phyloP scores from a whole-genome alignment of 2,113 vertebrate species.

The Python bivittatus region DNA sequence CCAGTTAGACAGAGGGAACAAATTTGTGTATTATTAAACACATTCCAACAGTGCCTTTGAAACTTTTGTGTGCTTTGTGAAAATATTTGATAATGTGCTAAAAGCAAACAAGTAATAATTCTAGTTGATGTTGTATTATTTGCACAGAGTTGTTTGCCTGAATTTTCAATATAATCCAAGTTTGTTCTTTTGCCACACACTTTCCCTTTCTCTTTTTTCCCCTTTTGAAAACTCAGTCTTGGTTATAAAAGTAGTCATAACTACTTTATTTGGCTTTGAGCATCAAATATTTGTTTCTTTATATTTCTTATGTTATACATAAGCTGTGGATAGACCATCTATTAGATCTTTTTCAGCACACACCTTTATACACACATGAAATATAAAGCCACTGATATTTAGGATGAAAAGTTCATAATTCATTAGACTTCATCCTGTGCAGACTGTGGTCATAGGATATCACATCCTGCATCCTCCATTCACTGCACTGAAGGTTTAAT shows the following conservation, averaged over 20 bases:
- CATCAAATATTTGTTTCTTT: background rate
- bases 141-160: background rate
- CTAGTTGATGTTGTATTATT: background rate
- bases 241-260: background rate
- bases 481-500: background rate
- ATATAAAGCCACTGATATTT: background rate
- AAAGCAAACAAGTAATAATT: background rate
- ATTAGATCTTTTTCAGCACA: background rate
- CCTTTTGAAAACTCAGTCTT: background rate
- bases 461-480: background rate
- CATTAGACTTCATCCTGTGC: background rate
- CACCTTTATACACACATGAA: background rate
- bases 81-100: constrained; percentile 5
- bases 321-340: background rate
- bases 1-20: background rate
- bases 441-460: too few relatives aligned
- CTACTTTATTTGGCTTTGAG: background rate
- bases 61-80: background rate
- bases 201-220: background rate
- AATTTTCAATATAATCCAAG: constrained; percentile 8
- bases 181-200: background rate
- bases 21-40: constrained; percentile 12
- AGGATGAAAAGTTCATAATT: background rate
- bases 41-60: constrained; percentile 11
- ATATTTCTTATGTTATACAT: background rate